A percentile compares a stretch with the other conserved stretches of the same genome.
Conservation (phyloP, 1,140 invertebrate species). For the Tetramorium simillimum region DNA sequence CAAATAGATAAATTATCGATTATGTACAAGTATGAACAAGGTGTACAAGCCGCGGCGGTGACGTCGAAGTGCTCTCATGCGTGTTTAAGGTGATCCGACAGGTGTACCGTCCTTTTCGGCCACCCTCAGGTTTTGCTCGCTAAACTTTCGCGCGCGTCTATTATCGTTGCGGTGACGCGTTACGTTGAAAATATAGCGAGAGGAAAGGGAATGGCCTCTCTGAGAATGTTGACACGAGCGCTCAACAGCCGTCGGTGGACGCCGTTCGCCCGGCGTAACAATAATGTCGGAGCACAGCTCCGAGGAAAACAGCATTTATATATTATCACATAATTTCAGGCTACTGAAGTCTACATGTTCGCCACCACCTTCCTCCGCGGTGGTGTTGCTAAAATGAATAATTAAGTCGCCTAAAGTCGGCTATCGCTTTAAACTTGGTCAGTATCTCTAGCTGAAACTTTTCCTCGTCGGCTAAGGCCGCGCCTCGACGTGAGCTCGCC, state of each 20-base stretch:
- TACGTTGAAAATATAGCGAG: slow-evolving; percentile 7
- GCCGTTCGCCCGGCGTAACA: slow-evolving; percentile 75
- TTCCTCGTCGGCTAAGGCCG: not conserved
- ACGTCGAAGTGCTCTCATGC: slow-evolving; percentile 56
- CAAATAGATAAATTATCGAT: slow-evolving; percentile 75
- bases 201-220: slow-evolving; percentile 3
- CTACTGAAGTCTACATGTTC: slow-evolving; percentile 75
- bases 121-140: not conserved
- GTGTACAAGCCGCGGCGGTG: slow-evolving; percentile 74
- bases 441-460: slow-evolving; percentile 62
- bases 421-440: slow-evolving; percentile 69
- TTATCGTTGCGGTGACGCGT: not conserved
- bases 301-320: slow-evolving; percentile 81
- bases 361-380: not conserved
- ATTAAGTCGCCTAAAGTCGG: slow-evolving; percentile 64
- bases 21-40: slow-evolving; percentile 84
- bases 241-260: not conserved
- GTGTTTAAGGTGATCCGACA: not conserved
- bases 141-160: not conserved
- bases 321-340: slow-evolving; percentile 83
- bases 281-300: slow-evolving; percentile 82
- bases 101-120: not conserved
- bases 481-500: slow-evolving; percentile 10
- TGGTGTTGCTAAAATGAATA: slow-evolving; percentile 60
- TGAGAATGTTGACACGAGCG: not conserved